Conservation (phyloP, 2,797 vertebrate genomes). For the Hippoglossus hippoglossus region DNA sequence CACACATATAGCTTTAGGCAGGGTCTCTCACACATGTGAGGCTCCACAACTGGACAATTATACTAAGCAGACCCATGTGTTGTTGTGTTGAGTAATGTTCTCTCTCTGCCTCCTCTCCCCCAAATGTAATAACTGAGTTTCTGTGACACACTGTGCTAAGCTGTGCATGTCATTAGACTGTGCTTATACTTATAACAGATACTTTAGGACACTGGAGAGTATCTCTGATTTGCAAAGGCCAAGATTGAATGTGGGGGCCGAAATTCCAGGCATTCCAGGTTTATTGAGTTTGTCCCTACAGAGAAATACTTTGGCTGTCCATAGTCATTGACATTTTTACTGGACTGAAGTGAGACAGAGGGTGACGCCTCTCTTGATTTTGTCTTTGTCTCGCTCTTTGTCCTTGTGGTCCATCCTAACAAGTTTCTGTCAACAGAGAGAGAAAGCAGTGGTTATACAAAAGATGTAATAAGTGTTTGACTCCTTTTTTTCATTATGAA, state of each 20-base stretch:
- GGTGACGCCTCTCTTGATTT: not conserved
- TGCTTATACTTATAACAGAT: too few relatives aligned
- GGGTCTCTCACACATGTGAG: conserved; percentile 13
- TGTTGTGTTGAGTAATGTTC: not conserved
- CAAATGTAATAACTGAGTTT: too few relatives aligned
- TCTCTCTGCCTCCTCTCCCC: not conserved
- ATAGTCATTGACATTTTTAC: conserved; percentile 15
- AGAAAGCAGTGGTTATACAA: too few relatives aligned
- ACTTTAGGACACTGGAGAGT: not conserved
- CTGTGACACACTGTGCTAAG: too few relatives aligned
- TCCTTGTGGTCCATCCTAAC: not conserved
- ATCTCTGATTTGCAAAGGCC: conserved; percentile 9
- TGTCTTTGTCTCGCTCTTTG: conserved; percentile 8
- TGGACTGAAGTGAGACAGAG: conserved; percentile 2
- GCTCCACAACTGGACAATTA: conserved; percentile 37
- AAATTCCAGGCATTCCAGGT: conserved; percentile 54
- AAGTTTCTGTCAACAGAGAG: too few relatives aligned
- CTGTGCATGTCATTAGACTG: too few relatives aligned
- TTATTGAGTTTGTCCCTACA: conserved; percentile 8
- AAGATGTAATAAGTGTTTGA: too few relatives aligned
- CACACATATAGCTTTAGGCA: not conserved
- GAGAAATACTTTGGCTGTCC: conserved; percentile 9
- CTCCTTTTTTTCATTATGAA: too few relatives aligned
- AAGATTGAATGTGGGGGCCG: conserved; percentile 19
- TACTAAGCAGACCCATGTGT: conserved; percentile 41